These are phyloP conservation scores for Grallaria varia DNA, from an alignment of 2,113 vertebrate genomes.

Conservation along the genomic window DNA sequence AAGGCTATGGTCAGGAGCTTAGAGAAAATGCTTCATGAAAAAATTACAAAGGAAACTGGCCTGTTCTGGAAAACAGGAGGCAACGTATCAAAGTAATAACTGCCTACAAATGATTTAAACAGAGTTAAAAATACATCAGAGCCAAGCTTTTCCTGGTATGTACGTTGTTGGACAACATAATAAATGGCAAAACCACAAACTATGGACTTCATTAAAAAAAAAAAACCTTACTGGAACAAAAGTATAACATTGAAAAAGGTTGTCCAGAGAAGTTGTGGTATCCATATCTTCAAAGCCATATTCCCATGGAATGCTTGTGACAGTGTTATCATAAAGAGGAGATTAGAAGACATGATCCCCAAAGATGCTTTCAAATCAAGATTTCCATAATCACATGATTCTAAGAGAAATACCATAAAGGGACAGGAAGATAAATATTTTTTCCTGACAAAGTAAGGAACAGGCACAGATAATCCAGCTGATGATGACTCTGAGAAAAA, in stretches of 20 bases:
- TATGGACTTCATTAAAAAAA: not conserved
- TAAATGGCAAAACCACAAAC: not conserved
- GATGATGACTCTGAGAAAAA: not conserved
- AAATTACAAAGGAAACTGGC: not conserved
- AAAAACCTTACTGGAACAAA: not conserved
- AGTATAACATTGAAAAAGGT: not conserved
- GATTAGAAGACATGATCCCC: not conserved
- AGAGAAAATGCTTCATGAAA: not conserved
- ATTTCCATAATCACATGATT: not conserved
- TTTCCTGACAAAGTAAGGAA: not conserved
- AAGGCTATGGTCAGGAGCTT: not conserved
- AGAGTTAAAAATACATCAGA: not conserved
- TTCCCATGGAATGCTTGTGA: not conserved
- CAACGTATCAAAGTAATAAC: not conserved
- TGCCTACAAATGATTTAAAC: not conserved
- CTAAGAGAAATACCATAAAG: not conserved
- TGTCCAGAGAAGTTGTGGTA: not conserved
- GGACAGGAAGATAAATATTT: not conserved
- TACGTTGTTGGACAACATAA: not conserved
- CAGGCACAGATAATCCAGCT: not conserved
- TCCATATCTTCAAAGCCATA: not conserved
- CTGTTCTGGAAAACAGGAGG: not conserved
- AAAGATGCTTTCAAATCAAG: not conserved
- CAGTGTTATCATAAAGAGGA: not conserved
- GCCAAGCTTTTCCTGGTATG: not conserved